A percentile compares a stretch with the other conserved stretches of the same genome.
These are phyloP conservation scores for Tetranychus truncatus DNA, from an alignment of 2,888 invertebrate species.

Conservation along the genomic window DNA sequence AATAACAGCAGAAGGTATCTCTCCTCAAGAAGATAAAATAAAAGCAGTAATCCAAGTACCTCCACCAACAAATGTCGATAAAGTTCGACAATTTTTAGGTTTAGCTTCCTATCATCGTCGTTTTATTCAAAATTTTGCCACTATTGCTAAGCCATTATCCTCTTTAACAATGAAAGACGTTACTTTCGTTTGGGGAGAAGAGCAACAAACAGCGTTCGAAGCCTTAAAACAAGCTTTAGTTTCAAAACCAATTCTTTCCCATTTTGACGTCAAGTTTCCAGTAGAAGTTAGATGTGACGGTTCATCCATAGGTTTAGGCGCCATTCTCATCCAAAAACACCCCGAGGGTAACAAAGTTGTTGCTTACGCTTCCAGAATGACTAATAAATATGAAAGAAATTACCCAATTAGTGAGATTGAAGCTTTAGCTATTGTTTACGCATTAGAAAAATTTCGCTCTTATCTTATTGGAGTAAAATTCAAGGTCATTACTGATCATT, in stretches of 20 bases:
- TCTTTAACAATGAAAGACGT: neutral
- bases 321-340: neutral
- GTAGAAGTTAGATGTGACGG: neutral
- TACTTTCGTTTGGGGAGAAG: neutral
- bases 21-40: neutral
- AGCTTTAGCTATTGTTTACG: neutral
- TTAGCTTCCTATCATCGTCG: neutral
- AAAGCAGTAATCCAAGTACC: neutral
- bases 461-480: neutral
- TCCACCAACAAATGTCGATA: neutral
- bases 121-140: neutral
- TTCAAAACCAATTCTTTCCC: neutral
- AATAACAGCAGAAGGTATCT: neutral
- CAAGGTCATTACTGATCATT: slow-evolving; percentile 4
- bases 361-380: neutral
- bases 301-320: neutral
- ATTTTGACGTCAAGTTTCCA: neutral
- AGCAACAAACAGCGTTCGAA: neutral
- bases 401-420: neutral
- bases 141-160: slow-evolving; percentile 7
- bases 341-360: neutral
- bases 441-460: neutral
- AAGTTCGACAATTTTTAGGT: neutral
- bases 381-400: neutral
- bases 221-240: neutral